phyloP scores from a whole-genome alignment of 2,888 invertebrate genomes.

The Hemithea aestivaria region DNA sequence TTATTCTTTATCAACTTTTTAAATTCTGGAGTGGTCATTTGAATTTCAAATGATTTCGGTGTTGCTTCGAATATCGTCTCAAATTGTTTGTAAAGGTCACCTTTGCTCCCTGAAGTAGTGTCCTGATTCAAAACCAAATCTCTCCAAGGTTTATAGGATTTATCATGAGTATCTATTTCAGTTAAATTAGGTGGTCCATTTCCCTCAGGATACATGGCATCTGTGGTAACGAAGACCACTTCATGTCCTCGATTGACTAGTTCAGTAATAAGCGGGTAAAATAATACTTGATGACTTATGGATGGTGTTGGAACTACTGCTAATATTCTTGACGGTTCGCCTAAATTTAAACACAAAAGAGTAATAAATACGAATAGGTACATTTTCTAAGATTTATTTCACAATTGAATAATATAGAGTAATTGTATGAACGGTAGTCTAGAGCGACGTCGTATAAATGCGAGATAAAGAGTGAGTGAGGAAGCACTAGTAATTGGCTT shows the following conservation, averaged over 20 bases:
- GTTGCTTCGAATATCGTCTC: neutral
- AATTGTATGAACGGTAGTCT: too few relatives aligned
- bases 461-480: too few relatives aligned
- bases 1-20: constrained; percentile 8
- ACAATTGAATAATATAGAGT: too few relatives aligned
- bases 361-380: too few relatives aligned
- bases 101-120: neutral
- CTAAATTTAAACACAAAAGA: constrained; percentile 2
- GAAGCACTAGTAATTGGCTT: too few relatives aligned
- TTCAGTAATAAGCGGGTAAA: constrained; percentile 1
- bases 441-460: too few relatives aligned
- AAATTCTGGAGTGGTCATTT: constrained; percentile 4
- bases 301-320: constrained; percentile 8
- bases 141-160: constrained; percentile 7
- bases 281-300: too few relatives aligned
- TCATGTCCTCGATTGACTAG: constrained; percentile 44
- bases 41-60: constrained; percentile 4
- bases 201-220: constrained; percentile 36
- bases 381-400: too few relatives aligned
- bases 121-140: constrained; percentile 1
- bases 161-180: constrained; percentile 14
- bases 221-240: constrained; percentile 47
- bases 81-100: neutral
- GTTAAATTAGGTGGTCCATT: constrained; percentile 31
- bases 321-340: constrained; percentile 3